Conservation (phyloP, 2,797 vertebrate genomes). For the Aselliscus stoliczkanus region DNA sequence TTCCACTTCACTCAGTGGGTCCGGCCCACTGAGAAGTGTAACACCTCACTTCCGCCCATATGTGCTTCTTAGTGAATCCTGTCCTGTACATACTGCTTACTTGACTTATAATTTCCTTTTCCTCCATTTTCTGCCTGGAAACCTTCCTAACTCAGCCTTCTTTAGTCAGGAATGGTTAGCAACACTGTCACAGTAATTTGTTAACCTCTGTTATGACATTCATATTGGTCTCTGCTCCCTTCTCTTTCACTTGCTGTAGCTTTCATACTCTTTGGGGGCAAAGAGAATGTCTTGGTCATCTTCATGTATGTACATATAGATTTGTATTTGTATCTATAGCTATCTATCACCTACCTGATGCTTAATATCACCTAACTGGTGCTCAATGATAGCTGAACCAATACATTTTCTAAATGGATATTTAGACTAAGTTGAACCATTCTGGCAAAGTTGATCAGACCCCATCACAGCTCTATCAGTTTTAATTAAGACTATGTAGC, state of each 20-base stretch:
- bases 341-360: neutral
- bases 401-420: constrained; percentile 2
- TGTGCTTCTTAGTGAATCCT: neutral
- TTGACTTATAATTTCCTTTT: neutral
- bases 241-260: neutral
- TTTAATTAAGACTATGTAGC: neutral
- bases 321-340: neutral
- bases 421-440: neutral
- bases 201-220: neutral
- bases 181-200: neutral
- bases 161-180: neutral
- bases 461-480: neutral
- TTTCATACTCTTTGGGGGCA: neutral
- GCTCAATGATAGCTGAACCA: neutral
- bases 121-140: neutral
- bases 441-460: constrained; percentile 15
- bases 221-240: neutral
- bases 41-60: neutral
- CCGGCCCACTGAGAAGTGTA: neutral
- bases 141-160: neutral
- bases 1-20: neutral
- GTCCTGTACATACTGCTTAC: neutral
- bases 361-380: neutral
- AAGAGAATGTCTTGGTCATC: neutral
- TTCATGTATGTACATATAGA: neutral